A percentile compares a stretch with the other conserved stretches of the same genome.
phyloP scores from a whole-genome alignment of 1,140 invertebrate species.

The Phymorhynchus buccinoides region DNA sequence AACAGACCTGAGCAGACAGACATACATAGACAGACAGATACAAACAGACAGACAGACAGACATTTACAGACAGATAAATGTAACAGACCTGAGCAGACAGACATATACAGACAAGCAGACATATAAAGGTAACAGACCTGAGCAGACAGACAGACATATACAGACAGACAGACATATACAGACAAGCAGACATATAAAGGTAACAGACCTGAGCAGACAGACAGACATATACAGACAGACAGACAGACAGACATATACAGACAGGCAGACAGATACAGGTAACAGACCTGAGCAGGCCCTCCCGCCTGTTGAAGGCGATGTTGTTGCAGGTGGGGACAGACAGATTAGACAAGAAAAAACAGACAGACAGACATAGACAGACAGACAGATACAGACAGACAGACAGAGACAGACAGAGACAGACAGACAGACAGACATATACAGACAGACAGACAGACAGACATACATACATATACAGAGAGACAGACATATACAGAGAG shows the following conservation, averaged over 20 bases:
- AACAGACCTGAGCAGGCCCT: too few species aligned
- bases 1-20: too few species aligned
- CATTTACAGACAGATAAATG: too few species aligned
- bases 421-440: neutral
- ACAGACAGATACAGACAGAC: conserved; percentile 20
- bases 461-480: neutral
- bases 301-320: too few species aligned
- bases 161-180: conserved; percentile 8
- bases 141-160: neutral
- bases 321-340: too few species aligned
- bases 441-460: neutral
- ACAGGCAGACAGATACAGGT: too few species aligned
- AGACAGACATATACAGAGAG: neutral
- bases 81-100: too few species aligned
- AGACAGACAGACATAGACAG: neutral
- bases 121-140: neutral
- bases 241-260: neutral
- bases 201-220: too few species aligned
- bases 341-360: too few species aligned
- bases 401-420: neutral
- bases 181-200: conserved; percentile 2
- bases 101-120: neutral
- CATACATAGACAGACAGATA: too few species aligned
- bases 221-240: conserved; percentile 1
- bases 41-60: too few species aligned